Evolutionary conservation across 2,113 vertebrate species (phyloP).

Genomic region (Saimiri boliviensis): DNA sequence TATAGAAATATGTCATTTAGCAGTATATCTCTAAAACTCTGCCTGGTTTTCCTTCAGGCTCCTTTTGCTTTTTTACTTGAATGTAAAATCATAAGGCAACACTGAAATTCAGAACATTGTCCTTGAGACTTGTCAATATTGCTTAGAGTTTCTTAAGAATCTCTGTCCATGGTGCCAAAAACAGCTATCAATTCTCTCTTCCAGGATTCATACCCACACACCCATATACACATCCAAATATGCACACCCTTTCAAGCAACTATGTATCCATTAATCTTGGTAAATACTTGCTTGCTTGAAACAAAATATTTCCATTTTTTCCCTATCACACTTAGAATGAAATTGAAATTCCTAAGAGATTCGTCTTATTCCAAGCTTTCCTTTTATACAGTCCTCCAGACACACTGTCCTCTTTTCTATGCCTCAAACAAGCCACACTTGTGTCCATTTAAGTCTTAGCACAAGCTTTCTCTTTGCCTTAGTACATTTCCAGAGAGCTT

Average conservation of each 20-base stretch:
- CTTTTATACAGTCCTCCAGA: neutral
- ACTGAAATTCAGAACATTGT: no score
- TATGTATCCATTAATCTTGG: neutral
- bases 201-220: neutral
- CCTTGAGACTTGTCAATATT: neutral
- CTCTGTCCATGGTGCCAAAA: conserved; percentile 4
- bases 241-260: neutral
- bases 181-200: neutral
- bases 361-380: neutral
- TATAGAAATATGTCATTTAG: neutral
- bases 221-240: no score
- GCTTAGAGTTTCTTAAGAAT: neutral
- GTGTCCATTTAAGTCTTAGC: neutral
- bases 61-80: neutral
- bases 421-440: neutral
- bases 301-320: neutral
- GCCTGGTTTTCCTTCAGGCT: neutral
- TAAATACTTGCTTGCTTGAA: neutral
- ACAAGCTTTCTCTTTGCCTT: neutral
- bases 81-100: neutral
- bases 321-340: neutral
- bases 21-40: neutral
- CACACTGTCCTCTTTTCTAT: neutral
- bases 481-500: neutral
- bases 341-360: neutral